Conservation (phyloP, 2,888 invertebrate genomes). For the Dryadula phaetusa region DNA sequence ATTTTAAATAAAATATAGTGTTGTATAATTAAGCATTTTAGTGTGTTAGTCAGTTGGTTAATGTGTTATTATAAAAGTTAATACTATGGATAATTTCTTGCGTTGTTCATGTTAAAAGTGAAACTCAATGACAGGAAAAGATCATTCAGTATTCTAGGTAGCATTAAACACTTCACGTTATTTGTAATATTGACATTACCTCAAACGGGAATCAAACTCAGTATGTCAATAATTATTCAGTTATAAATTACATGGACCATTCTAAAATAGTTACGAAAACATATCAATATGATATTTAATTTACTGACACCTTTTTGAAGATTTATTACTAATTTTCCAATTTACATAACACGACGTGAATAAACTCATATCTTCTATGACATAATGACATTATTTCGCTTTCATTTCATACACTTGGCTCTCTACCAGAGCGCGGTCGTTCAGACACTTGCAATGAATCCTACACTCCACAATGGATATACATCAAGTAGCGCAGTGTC, state of each 20-base stretch:
- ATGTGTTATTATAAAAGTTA: too few species aligned
- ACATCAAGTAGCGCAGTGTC: not conserved
- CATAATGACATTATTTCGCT: slow-evolving; percentile 24
- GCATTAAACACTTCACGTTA: too few species aligned
- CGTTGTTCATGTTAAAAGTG: too few species aligned
- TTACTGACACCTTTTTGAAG: not conserved
- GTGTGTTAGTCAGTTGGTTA: not conserved
- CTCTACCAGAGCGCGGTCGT: slow-evolving; percentile 12
- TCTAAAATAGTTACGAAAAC: too few species aligned
- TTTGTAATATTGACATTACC: too few species aligned
- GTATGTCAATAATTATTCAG: too few species aligned
- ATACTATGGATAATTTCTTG: too few species aligned
- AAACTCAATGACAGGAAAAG: too few species aligned
- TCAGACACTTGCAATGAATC: slow-evolving; percentile 1
- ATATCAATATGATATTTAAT: not conserved
- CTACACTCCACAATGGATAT: not conserved
- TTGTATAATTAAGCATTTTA: not conserved
- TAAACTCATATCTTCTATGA: slow-evolving; percentile 1
- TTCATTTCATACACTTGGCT: slow-evolving; percentile 29
- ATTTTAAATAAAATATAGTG: not conserved
- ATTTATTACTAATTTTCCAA: not conserved
- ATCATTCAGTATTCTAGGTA: too few species aligned
- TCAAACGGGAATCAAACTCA: too few species aligned
- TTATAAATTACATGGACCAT: too few species aligned
- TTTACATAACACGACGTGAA: slow-evolving; percentile 3